Base-by-base conservation (phyloP, 2,888 invertebrate species). In the Calameuta idolon region DNA sequence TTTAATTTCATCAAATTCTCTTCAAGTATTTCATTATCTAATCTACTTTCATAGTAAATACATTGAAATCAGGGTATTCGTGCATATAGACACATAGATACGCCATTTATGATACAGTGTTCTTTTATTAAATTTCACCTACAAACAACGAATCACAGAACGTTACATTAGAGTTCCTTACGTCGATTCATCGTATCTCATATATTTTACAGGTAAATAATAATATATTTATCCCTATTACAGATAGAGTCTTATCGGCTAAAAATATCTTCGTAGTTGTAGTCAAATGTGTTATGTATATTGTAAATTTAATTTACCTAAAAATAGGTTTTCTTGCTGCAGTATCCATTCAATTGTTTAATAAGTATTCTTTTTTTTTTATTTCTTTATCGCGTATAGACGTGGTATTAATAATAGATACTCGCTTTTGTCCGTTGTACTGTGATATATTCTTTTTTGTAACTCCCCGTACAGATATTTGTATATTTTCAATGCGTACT, bases 61-160 rank as follows among this genome's bases (percentile, higher is more conserved):
- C 9, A 23, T 55, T 0, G 9, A 23, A 55, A 23, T 23, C 23
- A 23, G 55, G 55, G 23, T 71, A 69, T 76, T 33, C 71, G 9
- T 12, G 4, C 31, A 33, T 12, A 33, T 31, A 33, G 15, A 69
- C 30, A 35, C 9, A 69, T 9, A 76, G 12, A 69, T 34, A 69
- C 69, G 4, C 34, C 73, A 23, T 34, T 76, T 90, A 89, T 90
- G 86, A 88, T 90, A 90, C 90, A 90, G 89, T 89, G 89, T 90
- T 90, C 89, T 89, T 91, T 91, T 91, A 91, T 91, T 91, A 90
- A 91, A 91, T 91, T 91, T 91, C 91, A 91, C 91, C 91, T 91
- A 91, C 91, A 91, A 91, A 91, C 91, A 91, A 91, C 91, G 91
- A 91, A 91, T 91, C 91, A 91, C 91, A 91, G 91, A 91, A 91